Evolutionary conservation across 1,140 invertebrate genomes (phyloP), one percentile per base, ranked within the genome.

Genomic region (Dinoponera quadriceps): DNA sequence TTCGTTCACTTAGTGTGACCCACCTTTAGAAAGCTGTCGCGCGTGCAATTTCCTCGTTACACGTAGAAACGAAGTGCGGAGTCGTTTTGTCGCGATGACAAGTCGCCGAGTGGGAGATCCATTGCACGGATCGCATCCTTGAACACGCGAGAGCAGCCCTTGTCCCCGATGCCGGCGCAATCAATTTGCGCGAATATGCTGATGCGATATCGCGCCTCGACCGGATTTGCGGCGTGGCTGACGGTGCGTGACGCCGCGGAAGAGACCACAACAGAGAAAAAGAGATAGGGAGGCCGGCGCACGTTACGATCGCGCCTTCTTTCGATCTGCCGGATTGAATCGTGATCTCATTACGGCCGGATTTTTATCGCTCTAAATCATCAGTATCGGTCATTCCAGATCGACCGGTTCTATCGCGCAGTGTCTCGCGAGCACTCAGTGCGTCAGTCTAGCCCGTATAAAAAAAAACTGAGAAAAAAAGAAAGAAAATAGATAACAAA

Each of bases 221-320:
- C 48, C 84, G 88, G 86, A 89, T 90, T 87, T 91, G 91, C 89
- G 88, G 91, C 88, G 87, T 91, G 90, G 86, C 89, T 91, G 88
- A 91, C 90, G 88, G 89, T 90, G 92, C 92, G 90, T 93, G 90
- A 93, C 90, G 89, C 85, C 83, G 84, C 68, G 85, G 84, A 83
- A 87, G 88, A 93, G 91, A 90, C 89, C 92, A 92, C 92, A 91
- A 92, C 78, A 91, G 87, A 90, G 86, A 82, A 83, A 22, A 82
- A 92, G 92, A 92, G 81, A 91, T 85, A 90, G 86, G 80, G 84
- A 22, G 82, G 84, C 91, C 90, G 90, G 85, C 89, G 80, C 91
- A 88, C 90, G 75, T 88, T 89, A 87, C 73, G 85, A 88, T 89
- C 82, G 85, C 74, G 80, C 82, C 78, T 80, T 74, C 74, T 85